A percentile compares a stretch with the other conserved stretches of the same genome.
These are phyloP conservation scores for Nesoenas mayeri DNA, from an alignment of 2,113 vertebrate genomes.

Conservation along the genomic window DNA sequence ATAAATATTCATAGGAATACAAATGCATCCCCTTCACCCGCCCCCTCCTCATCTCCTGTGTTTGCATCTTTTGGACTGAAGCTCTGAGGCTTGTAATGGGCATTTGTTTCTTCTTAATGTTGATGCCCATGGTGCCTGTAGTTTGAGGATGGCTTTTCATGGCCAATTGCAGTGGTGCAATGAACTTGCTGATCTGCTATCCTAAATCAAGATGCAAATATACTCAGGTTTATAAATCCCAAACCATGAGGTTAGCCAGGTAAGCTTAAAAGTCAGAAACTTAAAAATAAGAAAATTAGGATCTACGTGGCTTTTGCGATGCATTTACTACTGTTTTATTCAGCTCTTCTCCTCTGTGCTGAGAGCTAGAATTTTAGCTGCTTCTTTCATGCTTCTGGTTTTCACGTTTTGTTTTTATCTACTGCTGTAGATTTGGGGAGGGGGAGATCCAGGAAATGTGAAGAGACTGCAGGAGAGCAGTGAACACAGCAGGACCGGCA, in stretches of 20 bases:
- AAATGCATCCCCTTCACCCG: background rate
- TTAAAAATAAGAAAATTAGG: background rate
- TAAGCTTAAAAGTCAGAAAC: background rate
- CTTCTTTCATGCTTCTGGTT: background rate
- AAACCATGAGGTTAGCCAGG: background rate
- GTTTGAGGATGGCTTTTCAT: background rate
- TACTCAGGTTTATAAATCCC: background rate
- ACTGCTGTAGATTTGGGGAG: background rate
- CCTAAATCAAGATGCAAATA: background rate
- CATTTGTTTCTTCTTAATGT: background rate
- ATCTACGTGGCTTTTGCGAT: background rate
- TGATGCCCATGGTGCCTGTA: background rate
- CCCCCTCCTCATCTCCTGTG: background rate
- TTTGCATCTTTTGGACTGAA: background rate
- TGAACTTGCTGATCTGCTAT: background rate
- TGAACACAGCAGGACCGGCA: background rate
- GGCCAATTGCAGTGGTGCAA: background rate
- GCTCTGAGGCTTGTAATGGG: background rate
- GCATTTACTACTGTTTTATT: background rate
- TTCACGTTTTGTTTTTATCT: background rate
- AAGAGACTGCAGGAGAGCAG: background rate
- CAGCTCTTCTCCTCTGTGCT: background rate
- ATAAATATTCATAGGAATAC: background rate
- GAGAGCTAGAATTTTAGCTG: background rate
- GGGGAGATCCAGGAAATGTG: background rate